Percentiles rank a stretch among this genome's conserved stretches.
Conservation (phyloP, 2,888 invertebrate species). For the Synanthedon andrenaeformis region DNA sequence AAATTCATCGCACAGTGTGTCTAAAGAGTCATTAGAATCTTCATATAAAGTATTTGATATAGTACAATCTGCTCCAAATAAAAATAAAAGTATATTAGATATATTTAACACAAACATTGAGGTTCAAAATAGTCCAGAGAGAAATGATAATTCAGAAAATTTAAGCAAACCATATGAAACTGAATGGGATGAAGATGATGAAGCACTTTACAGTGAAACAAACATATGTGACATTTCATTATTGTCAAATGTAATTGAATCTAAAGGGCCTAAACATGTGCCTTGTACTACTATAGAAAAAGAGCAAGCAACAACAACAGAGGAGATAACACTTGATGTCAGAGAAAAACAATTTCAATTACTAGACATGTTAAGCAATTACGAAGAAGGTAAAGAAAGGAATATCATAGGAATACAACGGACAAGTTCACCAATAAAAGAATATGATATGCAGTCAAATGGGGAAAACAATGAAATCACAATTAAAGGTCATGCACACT, state of each 20-base stretch:
- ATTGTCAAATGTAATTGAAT: conserved; percentile 11
- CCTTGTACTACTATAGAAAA: conserved; percentile 21
- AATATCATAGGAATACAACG: conserved; percentile 10
- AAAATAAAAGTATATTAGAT: conserved; percentile 56
- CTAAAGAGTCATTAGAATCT: conserved; percentile 15
- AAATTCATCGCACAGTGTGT: background rate
- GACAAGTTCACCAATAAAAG: background rate
- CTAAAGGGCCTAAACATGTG: conserved; percentile 26
- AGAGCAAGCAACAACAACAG: conserved; percentile 8
- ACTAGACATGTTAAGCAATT: conserved; percentile 34
- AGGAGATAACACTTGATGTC: conserved; percentile 20
- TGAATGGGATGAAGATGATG: conserved; percentile 61
- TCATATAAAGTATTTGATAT: conserved; percentile 40
- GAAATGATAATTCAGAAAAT: conserved; percentile 24
- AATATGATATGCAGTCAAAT: background rate
- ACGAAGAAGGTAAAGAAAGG: conserved; percentile 22
- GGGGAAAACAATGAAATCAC: background rate
- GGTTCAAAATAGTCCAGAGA: conserved; percentile 27
- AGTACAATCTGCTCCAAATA: conserved; percentile 40
- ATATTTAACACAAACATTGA: conserved; percentile 36
- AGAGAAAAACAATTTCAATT: conserved; percentile 37
- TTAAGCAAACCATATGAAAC: conserved; percentile 35
- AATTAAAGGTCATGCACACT: background rate
- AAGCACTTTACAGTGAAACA: conserved; percentile 49
- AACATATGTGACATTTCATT: conserved; percentile 17